Evolutionary conservation across 2,113 vertebrate genomes (phyloP), one percentile per base, ranked within the genome.

Genomic region (Trochalopteron elliotii): DNA sequence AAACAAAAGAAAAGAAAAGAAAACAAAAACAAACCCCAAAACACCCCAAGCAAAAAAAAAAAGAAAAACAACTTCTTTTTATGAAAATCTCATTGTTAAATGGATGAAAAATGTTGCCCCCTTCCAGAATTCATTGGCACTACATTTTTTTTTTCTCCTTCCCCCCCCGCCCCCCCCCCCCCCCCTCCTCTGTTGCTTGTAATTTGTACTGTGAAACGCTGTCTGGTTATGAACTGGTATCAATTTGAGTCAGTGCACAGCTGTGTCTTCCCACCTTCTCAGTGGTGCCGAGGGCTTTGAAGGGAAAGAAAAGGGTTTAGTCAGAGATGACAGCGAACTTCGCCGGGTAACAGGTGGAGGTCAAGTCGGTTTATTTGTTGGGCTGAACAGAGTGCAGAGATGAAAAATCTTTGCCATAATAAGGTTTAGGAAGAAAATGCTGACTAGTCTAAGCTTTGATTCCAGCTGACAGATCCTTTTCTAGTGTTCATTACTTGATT

Each of bases 401-500:
- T 97, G 97, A 98, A 98, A 97, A 97, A 97, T 97, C 98, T 98
- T 96, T 95, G 67, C 95, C 97, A 89, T 98, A 98, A 98, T 98
- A 98, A 98, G 98, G 97, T 97, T 98, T 98, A 95, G 95, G 97
- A 97, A 96, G 97, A 98, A 98, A 99, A 97, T 97, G 98, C 98
- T 99, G 98, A 99, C 98, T 97, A 89, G 94, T 90, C 97, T 94
- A 93, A 97, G 98, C 97, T 98, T 94, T 97, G 97, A 98, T 98
- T 99, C 98, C 97, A 98, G 98, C 99, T 99, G 99, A 99, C 98
- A 98, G 98, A 98, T 98, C 98, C 98, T 98, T 98, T 98, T 98
- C 98, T 98, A 94, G 97, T 98, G 97, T 98, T 99, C 98, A 98
- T 99, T 99, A 98, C 98, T 98, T 98, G 98, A 98, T 98, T 98